Evolutionary conservation across 2,888 invertebrate genomes (phyloP), one percentile per base, ranked within the genome.

Genomic region (Plemyria rubiginata): DNA sequence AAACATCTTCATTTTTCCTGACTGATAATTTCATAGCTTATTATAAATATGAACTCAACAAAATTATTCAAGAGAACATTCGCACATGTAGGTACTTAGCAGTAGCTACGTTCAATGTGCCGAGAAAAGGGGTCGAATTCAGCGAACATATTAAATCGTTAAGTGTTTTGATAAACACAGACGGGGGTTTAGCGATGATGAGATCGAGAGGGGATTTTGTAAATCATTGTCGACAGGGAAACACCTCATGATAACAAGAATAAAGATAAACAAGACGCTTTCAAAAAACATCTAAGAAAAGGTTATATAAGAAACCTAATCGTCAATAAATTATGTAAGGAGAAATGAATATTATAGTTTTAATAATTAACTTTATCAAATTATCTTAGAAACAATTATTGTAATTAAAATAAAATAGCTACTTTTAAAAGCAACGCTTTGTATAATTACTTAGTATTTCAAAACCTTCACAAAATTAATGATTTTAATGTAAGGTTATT

Each of bases 161-260:
- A 90, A 92, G 91, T 92, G 91, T 91, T 90, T 90, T 88, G 90
- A 92, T 92, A 92, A 92, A 90, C 88, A 90, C 85, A 88, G 88
- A 89, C 89, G 85, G 86, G 45, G 87, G 84, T 76, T 83, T 79
- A 81, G 80, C 81, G 81, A 85, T 89, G 87, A 89, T 85, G 86
- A 82, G 84, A 86, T 87, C 83, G 71, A 79, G 81, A 79, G 82
- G 83, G 82, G 85, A 86, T 88, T 88, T 81, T 78, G 85, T 79
- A 87, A 84, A 88, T 89, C 89, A 88, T 86, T 72, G 84, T 70
- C 74, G 75, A 72, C 77, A 76, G 84, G 81, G 79, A 82, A 84
- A 77, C 43, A 41, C 48, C 29, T 11, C 12, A 38, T 54, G 54
- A 51, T 58, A 50, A 11, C 53, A 40, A 40, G 4, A 16, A 45